These are phyloP conservation scores for Numenius phaeopus DNA, from an alignment of 2,797 vertebrate genomes.

Conservation along the genomic window DNA sequence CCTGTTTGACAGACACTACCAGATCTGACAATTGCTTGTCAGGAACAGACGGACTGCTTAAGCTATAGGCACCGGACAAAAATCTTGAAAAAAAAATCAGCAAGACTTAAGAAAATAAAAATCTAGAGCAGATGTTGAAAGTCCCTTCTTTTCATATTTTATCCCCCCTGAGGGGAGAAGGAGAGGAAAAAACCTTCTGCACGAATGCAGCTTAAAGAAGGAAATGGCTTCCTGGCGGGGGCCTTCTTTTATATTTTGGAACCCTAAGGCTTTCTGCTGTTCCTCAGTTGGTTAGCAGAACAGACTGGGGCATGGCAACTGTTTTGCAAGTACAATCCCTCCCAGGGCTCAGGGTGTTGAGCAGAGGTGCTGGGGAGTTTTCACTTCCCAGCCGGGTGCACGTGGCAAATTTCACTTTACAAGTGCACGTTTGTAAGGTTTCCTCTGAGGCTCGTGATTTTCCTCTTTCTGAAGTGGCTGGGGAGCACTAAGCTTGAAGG, in stretches of 20 bases:
- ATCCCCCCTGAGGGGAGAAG: not conserved
- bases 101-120: slow-evolving; percentile 23
- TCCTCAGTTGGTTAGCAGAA: not conserved
- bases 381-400: slow-evolving; percentile 19
- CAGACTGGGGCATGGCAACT: not conserved
- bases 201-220: slow-evolving; percentile 64
- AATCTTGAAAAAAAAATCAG: not conserved
- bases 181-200: not conserved
- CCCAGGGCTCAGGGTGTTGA: not conserved
- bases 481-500: slow-evolving; percentile 47
- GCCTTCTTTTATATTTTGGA: slow-evolving; percentile 28
- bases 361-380: slow-evolving; percentile 21
- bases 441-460: slow-evolving; percentile 26
- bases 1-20: not conserved
- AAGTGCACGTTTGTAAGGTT: not conserved
- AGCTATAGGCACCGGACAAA: not conserved
- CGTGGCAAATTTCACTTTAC: slow-evolving; percentile 17
- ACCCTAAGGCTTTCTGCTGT: not conserved
- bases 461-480: slow-evolving; percentile 21
- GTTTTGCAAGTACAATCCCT: not conserved
- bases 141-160: slow-evolving; percentile 32
- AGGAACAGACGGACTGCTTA: not conserved
- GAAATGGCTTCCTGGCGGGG: slow-evolving; percentile 48
- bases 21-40: not conserved
- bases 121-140: slow-evolving; percentile 44